phyloP scores from a whole-genome alignment of 2,888 invertebrate genomes.

The Rhingia rostrata region DNA sequence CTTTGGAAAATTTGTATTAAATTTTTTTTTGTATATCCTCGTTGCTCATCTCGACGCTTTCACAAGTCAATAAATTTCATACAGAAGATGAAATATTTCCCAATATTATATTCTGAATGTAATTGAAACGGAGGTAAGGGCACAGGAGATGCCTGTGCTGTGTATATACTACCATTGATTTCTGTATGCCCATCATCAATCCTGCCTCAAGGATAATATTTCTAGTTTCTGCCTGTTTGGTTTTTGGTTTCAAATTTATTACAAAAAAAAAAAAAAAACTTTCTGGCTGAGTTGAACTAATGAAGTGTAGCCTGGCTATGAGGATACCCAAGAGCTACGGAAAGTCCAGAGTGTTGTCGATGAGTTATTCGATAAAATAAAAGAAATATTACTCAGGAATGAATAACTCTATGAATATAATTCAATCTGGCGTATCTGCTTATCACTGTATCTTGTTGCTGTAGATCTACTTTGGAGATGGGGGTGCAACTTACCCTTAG shows the following conservation, averaged over 20 bases:
- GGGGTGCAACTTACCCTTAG: neutral
- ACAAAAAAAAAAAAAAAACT: slow-evolving; percentile 34
- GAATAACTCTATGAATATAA: slow-evolving; percentile 32
- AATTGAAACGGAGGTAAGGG: slow-evolving; percentile 50
- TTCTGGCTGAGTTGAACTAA: slow-evolving; percentile 14
- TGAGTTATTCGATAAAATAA: slow-evolving; percentile 56
- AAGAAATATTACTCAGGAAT: slow-evolving; percentile 21
- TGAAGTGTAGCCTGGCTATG: neutral
- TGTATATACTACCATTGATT: slow-evolving; percentile 8
- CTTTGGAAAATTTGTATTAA: slow-evolving; percentile 37
- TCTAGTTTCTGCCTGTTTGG: slow-evolving; percentile 28
- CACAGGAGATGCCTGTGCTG: neutral
- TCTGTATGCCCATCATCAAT: slow-evolving; percentile 1
- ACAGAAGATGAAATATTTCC: slow-evolving; percentile 39
- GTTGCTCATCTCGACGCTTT: slow-evolving; percentile 38
- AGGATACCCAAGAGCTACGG: slow-evolving; percentile 9
- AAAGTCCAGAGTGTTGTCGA: slow-evolving; percentile 14
- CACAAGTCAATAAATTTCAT: slow-evolving; percentile 58
- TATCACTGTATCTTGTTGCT: neutral
- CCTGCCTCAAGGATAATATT: slow-evolving; percentile 47
- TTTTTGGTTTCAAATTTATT: slow-evolving; percentile 63
- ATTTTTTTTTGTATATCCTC: slow-evolving; percentile 5
- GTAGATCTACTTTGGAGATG: neutral
- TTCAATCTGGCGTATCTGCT: slow-evolving; percentile 32
- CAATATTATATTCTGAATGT: slow-evolving; percentile 50